Evolutionary conservation across 2,797 vertebrate genomes (phyloP).

Genomic region (Chaenodraco wilsoni): DNA sequence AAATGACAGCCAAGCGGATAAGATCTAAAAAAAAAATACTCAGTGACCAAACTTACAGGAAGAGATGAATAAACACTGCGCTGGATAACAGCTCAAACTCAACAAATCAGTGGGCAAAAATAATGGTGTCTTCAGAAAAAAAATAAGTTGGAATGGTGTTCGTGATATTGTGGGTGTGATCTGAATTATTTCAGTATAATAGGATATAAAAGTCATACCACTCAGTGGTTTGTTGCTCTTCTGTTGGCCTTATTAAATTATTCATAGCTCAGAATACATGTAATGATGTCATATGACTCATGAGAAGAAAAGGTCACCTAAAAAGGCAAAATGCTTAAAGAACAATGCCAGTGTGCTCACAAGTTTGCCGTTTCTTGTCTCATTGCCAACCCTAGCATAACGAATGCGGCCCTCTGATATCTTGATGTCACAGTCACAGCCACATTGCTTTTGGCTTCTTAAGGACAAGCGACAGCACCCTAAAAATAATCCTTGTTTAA

Average conservation of each 20-base stretch:
- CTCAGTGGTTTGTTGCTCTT: not conserved
- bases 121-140: not conserved
- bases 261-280: constrained; percentile 2
- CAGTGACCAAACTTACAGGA: constrained; percentile 21
- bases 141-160: constrained; percentile 5
- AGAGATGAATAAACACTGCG: constrained; percentile 24
- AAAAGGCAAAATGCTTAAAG: not conserved
- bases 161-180: not conserved
- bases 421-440: constrained; percentile 23
- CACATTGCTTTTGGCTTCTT: constrained; percentile 49
- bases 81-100: constrained; percentile 20
- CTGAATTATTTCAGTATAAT: not conserved
- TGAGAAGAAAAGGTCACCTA: not conserved
- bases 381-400: constrained; percentile 25
- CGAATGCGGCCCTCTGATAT: constrained; percentile 15
- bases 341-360: not conserved
- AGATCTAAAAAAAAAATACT: constrained; percentile 28
- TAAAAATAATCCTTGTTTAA: constrained; percentile 72
- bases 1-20: constrained; percentile 42
- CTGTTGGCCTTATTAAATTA: not conserved
- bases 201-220: not conserved
- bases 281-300: not conserved
- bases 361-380: constrained; percentile 11
- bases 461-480: constrained; percentile 51
- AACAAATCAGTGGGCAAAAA: constrained; percentile 26